Evolutionary conservation across 2,797 vertebrate species (phyloP).

Genomic region (Podargus strigoides): DNA sequence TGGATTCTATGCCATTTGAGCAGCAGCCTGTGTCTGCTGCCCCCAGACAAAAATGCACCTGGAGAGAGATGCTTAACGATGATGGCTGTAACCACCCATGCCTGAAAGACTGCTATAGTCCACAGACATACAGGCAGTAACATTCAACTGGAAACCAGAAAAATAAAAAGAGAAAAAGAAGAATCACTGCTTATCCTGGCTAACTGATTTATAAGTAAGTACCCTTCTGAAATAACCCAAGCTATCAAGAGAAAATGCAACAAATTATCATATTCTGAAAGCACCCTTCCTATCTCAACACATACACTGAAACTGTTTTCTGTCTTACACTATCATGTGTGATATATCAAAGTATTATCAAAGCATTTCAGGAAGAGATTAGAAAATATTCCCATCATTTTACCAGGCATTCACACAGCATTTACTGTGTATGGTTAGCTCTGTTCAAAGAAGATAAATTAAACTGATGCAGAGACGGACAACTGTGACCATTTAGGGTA

Average conservation of each 20-base stretch:
- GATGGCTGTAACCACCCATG: neutral
- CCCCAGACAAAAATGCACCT: constrained; percentile 1
- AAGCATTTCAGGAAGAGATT: neutral
- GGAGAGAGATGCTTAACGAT: neutral
- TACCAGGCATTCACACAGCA: neutral
- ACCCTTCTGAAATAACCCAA: neutral
- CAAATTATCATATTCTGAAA: neutral
- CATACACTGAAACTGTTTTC: neutral
- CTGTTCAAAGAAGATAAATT: neutral
- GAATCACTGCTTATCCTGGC: neutral
- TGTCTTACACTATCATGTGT: neutral
- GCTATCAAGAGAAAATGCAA: neutral
- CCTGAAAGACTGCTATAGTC: neutral
- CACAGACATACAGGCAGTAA: neutral
- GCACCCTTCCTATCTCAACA: neutral
- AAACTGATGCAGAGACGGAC: neutral
- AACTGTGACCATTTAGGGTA: neutral
- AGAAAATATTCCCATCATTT: neutral
- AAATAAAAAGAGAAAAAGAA: neutral
- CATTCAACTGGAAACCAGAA: neutral
- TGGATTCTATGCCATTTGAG: neutral
- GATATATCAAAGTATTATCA: neutral
- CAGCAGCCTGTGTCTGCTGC: constrained; percentile 4
- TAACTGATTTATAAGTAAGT: neutral
- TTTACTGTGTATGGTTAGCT: neutral